Evolutionary conservation across 2,888 invertebrate genomes (phyloP).

Genomic region (Drosophila diplacantha): DNA sequence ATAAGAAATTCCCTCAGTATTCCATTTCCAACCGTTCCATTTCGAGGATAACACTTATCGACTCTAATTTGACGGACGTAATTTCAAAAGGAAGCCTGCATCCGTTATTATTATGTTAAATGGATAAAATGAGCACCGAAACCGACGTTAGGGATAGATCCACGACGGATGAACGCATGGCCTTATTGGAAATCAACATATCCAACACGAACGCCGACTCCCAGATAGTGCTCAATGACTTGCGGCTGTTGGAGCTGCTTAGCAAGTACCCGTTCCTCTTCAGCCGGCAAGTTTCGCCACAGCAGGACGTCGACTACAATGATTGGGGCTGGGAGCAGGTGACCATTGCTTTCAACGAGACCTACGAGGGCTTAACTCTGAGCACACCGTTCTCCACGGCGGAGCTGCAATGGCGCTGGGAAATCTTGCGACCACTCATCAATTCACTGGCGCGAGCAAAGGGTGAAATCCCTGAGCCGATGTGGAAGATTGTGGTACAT

Average conservation of each 20-base stretch:
- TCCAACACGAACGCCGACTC: constrained; percentile 35
- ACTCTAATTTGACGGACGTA: too few species aligned
- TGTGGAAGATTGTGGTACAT: constrained; percentile 48
- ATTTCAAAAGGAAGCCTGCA: background rate
- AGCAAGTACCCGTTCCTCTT: constrained; percentile 44
- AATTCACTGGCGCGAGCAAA: constrained; percentile 42
- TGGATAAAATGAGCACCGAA: constrained; percentile 4
- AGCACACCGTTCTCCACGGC: constrained; percentile 41
- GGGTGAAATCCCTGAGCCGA: constrained; percentile 45
- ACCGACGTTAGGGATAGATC: background rate
- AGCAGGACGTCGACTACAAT: constrained; percentile 43
- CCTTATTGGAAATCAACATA: constrained; percentile 42
- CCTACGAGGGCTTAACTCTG: constrained; percentile 31
- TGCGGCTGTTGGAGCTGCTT: constrained; percentile 47
- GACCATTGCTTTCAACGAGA: constrained; percentile 39
- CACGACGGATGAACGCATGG: background rate
- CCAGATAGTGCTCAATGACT: constrained; percentile 52
- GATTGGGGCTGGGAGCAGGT: constrained; percentile 57
- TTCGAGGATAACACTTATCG: too few species aligned
- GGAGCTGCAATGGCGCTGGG: constrained; percentile 64
- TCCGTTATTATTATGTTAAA: background rate
- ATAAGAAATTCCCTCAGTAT: too few species aligned
- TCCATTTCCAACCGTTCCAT: too few species aligned
- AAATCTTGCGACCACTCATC: constrained; percentile 49
- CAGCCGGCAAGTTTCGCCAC: constrained; percentile 1